phyloP scores from a whole-genome alignment of 2,888 invertebrate genomes.

The Notocelia uddmanniana region DNA sequence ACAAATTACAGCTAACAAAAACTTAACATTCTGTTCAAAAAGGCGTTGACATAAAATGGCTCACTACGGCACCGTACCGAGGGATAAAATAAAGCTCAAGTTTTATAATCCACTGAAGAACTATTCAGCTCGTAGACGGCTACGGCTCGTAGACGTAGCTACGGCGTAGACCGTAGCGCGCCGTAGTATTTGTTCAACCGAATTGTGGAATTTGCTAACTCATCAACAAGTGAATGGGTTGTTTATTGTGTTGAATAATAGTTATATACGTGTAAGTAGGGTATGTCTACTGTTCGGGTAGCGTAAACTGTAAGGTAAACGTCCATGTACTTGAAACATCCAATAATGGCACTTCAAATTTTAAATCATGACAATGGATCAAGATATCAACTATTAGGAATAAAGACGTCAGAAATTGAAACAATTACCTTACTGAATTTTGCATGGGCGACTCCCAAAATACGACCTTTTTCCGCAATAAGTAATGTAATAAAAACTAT shows the following conservation, averaged over 20 bases:
- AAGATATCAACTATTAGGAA: no score
- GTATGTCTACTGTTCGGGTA: neutral
- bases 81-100: slow-evolving; percentile 36
- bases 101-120: slow-evolving; percentile 46
- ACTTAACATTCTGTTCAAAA: slow-evolving; percentile 12
- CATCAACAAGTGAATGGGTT: slow-evolving; percentile 26
- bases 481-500: no score
- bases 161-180: slow-evolving; percentile 37
- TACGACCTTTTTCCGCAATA: no score
- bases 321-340: no score
- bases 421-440: no score
- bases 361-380: no score
- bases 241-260: neutral
- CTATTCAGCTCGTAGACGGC: slow-evolving; percentile 46
- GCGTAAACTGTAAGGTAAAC: no score
- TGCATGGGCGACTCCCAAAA: no score
- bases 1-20: slow-evolving; percentile 4
- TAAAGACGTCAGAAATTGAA: no score
- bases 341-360: no score
- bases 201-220: slow-evolving; percentile 19
- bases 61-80: slow-evolving; percentile 26
- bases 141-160: slow-evolving; percentile 42
- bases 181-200: slow-evolving; percentile 19
- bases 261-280: neutral
- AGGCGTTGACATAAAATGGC: slow-evolving; percentile 24